Base-by-base conservation (phyloP, 2,888 invertebrate species). In the Pterostichus niger region DNA sequence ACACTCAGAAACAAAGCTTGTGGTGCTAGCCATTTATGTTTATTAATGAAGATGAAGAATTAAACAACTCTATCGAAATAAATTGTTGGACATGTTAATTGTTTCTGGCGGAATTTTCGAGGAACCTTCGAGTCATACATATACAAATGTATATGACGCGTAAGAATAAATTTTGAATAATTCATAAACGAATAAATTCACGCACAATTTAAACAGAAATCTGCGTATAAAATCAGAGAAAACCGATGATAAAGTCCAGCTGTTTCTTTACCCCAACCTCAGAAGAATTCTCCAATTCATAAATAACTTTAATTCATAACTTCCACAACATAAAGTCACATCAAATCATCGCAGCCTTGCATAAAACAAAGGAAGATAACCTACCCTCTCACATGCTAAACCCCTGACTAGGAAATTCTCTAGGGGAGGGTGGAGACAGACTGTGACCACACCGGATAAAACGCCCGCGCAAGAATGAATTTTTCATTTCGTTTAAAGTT, bases 401-500 rank as follows among this genome's bases (percentile, higher is more conserved):
- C 44, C 2, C 31, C 5, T 31, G 3, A n/a, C 7, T 7, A n/a
- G 11, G 10, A 52, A 49, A 10, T n/a, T 5, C n/a, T 6, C 40
- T 0, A 13, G 31, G 9, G n/a, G 9, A 17, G 11, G 17, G 33
- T 33, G 11, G 3, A 40, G 9, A 49, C 11, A 75, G 75, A 75
- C 35, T 75, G 75, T 75, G 75, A 75, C 31, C 33, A 33, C 31
- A 2, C 24, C 31, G 49, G 75, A 75, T 52, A 24, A 75, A 71
- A 75, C 52, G 52, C 31, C 24, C 10, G 52, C 49, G 17, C 10
- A 52, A 75, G 33, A 33, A 75, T 75, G 75, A 75, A 75, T 75
- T 75, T 75, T 75, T 75, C 75, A 75, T 75, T 75, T 75, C 75
- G 49, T 75, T 75, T 75, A 49, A 52, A 75, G 49, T 75, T 75